Base-by-base conservation (phyloP, 2,888 invertebrate genomes). In the Caprella mutica region DNA sequence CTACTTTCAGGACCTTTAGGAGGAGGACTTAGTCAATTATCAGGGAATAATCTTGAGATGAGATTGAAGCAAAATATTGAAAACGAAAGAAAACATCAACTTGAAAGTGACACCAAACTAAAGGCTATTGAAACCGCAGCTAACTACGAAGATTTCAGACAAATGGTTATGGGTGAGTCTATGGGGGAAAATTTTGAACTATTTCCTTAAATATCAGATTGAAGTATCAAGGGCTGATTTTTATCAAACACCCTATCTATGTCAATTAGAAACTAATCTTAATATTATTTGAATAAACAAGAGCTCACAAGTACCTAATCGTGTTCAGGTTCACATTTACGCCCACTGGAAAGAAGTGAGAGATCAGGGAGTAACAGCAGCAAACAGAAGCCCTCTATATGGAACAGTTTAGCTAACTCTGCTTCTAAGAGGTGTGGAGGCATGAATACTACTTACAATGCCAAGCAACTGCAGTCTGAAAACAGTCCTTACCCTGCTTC, bases 401-500 rank as follows among this genome's bases (percentile, higher is more conserved):
- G 64, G 64, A 64, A 64, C 35, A 59, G 59, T n/a, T 38, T 64
- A 17, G 58, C 64, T 30, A 57, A 56, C 19, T 58, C 64, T 46
- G 64, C 60, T 23, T 58, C 57, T 17, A 60, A 60, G 33, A 60
- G 56, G 33, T 35, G 53, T 48, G 55, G 44, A 4, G 19, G 12
- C n/a, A 19, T 9, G 9, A n/a, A 19, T n/a, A n/a, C n/a, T n/a
- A n/a, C n/a, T n/a, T n/a, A n/a, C n/a, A 48, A 17, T 17, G 30
- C 29, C 48, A 48, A 48, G 14, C 48, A 48, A 30, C 9, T 48
- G 8, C 57, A 43, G 55, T 53, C 58, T 42, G 64, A 64, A 46
- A 64, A 64, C 33, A 60, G 60, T 48, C 59, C 59, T n/a, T 64
- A 64, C 35, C 64, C 64, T 19, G n/a, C n/a, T n/a, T 52, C 56